phyloP scores from a whole-genome alignment of 2,888 invertebrate species.

The Lamellibrachia satsuma region DNA sequence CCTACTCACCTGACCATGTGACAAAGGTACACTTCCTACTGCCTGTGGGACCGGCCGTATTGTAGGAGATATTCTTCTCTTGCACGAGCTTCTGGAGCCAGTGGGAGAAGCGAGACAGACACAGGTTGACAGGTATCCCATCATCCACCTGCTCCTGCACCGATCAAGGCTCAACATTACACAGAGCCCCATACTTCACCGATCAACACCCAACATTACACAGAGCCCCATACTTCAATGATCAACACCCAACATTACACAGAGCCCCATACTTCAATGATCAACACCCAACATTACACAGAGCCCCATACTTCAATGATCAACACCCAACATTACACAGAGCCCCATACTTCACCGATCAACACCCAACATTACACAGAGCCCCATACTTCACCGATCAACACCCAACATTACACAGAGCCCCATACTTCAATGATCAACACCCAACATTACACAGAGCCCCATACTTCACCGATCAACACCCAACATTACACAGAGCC shows the following conservation, averaged over 20 bases:
- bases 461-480: no score
- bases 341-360: no score
- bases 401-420: neutral
- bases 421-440: neutral
- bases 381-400: neutral
- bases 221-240: no score
- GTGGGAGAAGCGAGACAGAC: conserved; percentile 68
- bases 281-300: neutral
- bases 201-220: neutral
- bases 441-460: neutral
- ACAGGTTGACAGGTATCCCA: conserved; percentile 58
- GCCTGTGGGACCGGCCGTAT: conserved; percentile 34
- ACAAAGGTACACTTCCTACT: conserved; percentile 57
- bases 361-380: neutral
- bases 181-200: neutral
- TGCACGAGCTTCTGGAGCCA: conserved; percentile 70
- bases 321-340: neutral
- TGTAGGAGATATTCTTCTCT: conserved; percentile 67
- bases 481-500: no score
- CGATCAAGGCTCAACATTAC: neutral
- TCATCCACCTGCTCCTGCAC: conserved; percentile 59
- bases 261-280: neutral
- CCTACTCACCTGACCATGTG: conserved; percentile 69
- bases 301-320: neutral
- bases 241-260: neutral